Evolutionary conservation across 2,888 invertebrate species (phyloP).

Genomic region (Drosophila formosana): DNA sequence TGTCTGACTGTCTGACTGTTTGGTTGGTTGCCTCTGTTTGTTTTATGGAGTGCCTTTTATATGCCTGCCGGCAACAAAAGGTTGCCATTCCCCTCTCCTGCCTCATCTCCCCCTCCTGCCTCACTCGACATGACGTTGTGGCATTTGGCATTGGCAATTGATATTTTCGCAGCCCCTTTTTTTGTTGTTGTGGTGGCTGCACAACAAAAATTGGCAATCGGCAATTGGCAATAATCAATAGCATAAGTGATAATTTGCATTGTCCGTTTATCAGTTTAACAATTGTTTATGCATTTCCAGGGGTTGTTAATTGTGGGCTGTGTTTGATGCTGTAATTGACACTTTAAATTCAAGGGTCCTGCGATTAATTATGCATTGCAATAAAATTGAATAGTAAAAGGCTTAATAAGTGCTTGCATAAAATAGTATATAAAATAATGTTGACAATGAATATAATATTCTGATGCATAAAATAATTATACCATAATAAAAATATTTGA

Average conservation of each 20-base stretch:
- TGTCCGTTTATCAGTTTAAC: conserved; percentile 39
- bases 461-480: no score
- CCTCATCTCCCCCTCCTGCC: neutral
- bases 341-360: conserved; percentile 9
- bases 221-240: conserved; percentile 77
- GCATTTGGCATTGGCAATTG: conserved; percentile 56
- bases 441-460: no score
- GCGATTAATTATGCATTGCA: conserved; percentile 18
- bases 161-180: conserved; percentile 53
- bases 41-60: conserved; percentile 55
- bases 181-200: conserved; percentile 23
- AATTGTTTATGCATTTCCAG: neutral
- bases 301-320: neutral
- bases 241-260: conserved; percentile 77
- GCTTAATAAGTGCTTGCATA: no score
- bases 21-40: conserved; percentile 38
- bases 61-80: conserved; percentile 49
- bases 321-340: conserved; percentile 13
- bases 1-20: conserved; percentile 3
- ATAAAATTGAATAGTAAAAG: neutral
- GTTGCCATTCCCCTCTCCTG: conserved; percentile 7
- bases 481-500: no score
- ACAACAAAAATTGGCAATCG: conserved; percentile 47
- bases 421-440: neutral
- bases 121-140: conserved; percentile 36